These are phyloP conservation scores for Liparis tanakae DNA, from an alignment of 2,797 vertebrate genomes.

Conservation along the genomic window DNA sequence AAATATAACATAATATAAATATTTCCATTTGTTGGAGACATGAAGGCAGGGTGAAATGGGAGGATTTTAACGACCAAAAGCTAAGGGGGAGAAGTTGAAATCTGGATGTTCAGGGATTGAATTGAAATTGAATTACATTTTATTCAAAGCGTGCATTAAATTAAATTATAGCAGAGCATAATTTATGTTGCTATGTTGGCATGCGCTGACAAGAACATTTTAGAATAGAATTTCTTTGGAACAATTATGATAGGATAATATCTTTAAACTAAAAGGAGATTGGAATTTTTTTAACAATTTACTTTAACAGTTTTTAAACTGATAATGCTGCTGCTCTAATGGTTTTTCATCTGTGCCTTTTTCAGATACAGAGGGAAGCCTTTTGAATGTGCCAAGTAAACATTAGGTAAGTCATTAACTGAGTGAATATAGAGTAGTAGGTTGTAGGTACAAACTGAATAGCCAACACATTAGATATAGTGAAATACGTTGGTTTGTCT, in stretches of 20 bases:
- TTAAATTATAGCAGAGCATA: constrained; percentile 8
- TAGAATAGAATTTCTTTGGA: constrained; percentile 11
- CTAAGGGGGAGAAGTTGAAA: background rate
- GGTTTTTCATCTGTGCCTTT: background rate
- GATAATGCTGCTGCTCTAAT: background rate
- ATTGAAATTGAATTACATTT: background rate
- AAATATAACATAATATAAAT: background rate
- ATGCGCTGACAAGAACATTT: constrained; percentile 19
- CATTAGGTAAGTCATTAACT: background rate
- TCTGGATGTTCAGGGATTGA: background rate
- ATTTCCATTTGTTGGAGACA: background rate
- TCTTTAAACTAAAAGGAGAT: constrained; percentile 24
- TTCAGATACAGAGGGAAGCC: background rate
- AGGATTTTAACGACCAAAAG: background rate
- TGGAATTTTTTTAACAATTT: constrained; percentile 17
- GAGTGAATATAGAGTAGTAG: background rate
- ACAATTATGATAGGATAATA: background rate
- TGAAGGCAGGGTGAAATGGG: background rate
- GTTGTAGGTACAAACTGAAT: background rate
- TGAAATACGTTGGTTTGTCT: background rate
- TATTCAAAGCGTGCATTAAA: background rate
- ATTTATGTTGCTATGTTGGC: background rate
- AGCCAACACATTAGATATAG: background rate
- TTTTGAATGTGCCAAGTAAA: background rate
- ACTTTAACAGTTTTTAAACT: background rate